phyloP scores from a whole-genome alignment of 2,888 invertebrate species.

The Melieria crassipennis region DNA sequence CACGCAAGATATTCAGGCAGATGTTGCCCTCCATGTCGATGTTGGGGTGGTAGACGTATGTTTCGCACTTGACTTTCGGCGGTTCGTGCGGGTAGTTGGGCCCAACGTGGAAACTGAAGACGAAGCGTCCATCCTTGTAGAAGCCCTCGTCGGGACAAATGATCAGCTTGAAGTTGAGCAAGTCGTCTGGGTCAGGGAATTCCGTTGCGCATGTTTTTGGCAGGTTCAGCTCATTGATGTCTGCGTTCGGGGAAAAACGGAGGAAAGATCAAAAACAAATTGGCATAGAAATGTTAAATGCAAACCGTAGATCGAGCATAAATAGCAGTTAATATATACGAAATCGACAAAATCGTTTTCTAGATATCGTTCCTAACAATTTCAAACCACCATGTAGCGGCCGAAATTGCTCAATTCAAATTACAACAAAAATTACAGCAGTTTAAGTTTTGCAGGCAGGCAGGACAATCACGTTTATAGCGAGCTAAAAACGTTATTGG shows the following conservation, averaged over 20 bases:
- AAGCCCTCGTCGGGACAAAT: slow-evolving; percentile 98
- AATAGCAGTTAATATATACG: too few relatives aligned
- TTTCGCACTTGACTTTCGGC: slow-evolving; percentile 98
- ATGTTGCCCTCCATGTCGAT: slow-evolving; percentile 98
- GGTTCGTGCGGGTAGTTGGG: slow-evolving; percentile 98
- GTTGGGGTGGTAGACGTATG: slow-evolving; percentile 97
- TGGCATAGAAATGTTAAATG: too few relatives aligned
- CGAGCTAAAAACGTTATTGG: too few relatives aligned
- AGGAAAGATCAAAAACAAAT: too few relatives aligned
- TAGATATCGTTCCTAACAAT: too few relatives aligned
- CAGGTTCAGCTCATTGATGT: slow-evolving; percentile 95
- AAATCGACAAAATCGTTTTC: too few relatives aligned
- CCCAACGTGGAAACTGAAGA: slow-evolving; percentile 91
- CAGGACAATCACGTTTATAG: too few relatives aligned
- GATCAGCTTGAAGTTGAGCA: slow-evolving; percentile 93
- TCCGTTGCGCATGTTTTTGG: slow-evolving; percentile 97
- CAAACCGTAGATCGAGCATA: too few relatives aligned
- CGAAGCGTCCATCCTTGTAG: slow-evolving; percentile 92
- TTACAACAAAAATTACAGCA: too few relatives aligned
- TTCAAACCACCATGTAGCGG: too few relatives aligned
- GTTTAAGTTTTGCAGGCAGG: too few relatives aligned
- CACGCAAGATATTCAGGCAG: slow-evolving; percentile 94
- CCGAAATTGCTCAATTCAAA: too few relatives aligned
- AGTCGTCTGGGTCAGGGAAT: slow-evolving; percentile 95
- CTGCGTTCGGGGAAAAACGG: slow-evolving; percentile 67